phyloP scores from a whole-genome alignment of 2,888 invertebrate genomes.

The Scaptomyza parva region DNA sequence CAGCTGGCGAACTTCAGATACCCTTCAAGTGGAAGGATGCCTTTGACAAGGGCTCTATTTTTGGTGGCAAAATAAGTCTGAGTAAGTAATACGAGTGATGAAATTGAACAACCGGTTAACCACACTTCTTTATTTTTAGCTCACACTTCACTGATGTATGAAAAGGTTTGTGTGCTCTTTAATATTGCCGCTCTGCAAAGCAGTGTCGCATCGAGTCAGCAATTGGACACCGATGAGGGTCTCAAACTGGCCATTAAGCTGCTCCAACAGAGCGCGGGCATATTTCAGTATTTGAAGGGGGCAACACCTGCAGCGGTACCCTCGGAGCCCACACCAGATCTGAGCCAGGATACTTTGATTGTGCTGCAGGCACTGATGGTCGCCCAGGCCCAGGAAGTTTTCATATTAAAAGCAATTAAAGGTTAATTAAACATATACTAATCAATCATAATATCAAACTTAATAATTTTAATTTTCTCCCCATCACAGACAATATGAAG shows the following conservation, averaged over 20 bases:
- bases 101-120: slow-evolving; percentile 28
- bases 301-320: slow-evolving; percentile 93
- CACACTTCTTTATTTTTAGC: slow-evolving; percentile 86
- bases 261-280: slow-evolving; percentile 96
- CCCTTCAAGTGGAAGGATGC: slow-evolving; percentile 99
- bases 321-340: slow-evolving; percentile 98
- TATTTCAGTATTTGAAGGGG: slow-evolving; percentile 93
- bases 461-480: background rate
- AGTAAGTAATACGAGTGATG: slow-evolving; percentile 87
- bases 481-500: slow-evolving; percentile 93
- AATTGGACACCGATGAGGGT: slow-evolving; percentile 95
- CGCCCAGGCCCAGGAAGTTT: slow-evolving; percentile 99
- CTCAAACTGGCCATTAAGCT: slow-evolving; percentile 96
- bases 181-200: slow-evolving; percentile 98
- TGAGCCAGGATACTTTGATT: slow-evolving; percentile 95
- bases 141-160: slow-evolving; percentile 94
- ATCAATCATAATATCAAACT: background rate
- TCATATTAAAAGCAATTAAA: slow-evolving; percentile 96
- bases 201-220: slow-evolving; percentile 93
- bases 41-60: slow-evolving; percentile 97
- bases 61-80: slow-evolving; percentile 95
- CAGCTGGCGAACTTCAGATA: slow-evolving; percentile 96
- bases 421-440: slow-evolving; percentile 85
- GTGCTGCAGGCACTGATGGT: slow-evolving; percentile 96
- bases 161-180: slow-evolving; percentile 97